Evolutionary conservation across 1,140 invertebrate genomes (phyloP).

Genomic region (Drosophila funebris): DNA sequence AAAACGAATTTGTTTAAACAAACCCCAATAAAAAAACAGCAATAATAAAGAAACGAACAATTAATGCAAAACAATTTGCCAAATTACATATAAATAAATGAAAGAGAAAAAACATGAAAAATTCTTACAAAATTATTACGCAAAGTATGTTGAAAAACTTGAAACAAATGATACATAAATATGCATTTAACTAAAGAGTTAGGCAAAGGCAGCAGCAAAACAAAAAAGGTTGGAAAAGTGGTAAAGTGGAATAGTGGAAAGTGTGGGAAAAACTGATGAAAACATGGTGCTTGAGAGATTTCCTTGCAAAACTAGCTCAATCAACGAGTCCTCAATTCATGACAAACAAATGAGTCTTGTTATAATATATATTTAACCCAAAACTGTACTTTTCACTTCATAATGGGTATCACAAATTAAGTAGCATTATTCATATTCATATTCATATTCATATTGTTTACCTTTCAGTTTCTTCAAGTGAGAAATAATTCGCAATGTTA

Average conservation of each 20-base stretch:
- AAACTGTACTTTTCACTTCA: not conserved
- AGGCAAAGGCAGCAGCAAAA: not conserved
- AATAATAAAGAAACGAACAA: conserved; percentile 52
- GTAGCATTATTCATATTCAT: not conserved
- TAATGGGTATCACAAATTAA: not conserved
- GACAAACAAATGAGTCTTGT: conserved; percentile 18
- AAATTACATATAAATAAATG: conserved; percentile 52
- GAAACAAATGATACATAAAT: conserved; percentile 10
- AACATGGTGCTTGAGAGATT: conserved; percentile 68
- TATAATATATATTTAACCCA: conserved; percentile 1
- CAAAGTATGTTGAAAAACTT: conserved; percentile 12
- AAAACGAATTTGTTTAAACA: conserved; percentile 75
- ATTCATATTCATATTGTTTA: not conserved
- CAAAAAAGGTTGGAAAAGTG: conserved; percentile 7
- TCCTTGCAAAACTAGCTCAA: conserved; percentile 45
- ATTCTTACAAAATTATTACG: conserved; percentile 34
- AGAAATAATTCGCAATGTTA: conserved; percentile 49
- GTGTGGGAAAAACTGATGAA: conserved; percentile 33
- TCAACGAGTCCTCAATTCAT: conserved; percentile 7
- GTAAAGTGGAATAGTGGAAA: too few species aligned
- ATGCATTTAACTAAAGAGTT: conserved; percentile 29
- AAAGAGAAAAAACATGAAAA: conserved; percentile 2
- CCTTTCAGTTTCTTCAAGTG: not conserved
- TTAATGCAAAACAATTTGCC: conserved; percentile 54
- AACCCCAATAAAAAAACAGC: conserved; percentile 44